Percentiles rank a stretch among this genome's conserved stretches.
Evolutionary conservation across 2,113 vertebrate species (phyloP).

Genomic region (Picathartes gymnocephalus): DNA sequence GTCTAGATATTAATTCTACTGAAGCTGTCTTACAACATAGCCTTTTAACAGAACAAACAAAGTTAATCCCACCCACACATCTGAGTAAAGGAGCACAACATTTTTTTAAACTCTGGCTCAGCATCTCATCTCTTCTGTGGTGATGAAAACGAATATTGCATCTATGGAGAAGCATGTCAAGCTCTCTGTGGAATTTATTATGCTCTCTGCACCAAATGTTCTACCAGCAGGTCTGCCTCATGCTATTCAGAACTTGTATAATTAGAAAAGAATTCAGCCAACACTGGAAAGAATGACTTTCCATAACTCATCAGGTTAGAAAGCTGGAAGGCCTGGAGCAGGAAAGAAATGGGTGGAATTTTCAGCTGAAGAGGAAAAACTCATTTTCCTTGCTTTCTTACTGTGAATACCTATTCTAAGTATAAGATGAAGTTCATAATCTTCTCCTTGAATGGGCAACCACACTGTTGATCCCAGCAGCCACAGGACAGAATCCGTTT

Average conservation of each 20-base stretch:
- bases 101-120: constrained; percentile 18
- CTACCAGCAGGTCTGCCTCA: constrained; percentile 28
- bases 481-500: background rate
- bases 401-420: background rate
- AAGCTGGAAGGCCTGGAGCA: constrained; percentile 21
- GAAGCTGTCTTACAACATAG: background rate
- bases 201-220: constrained; percentile 51
- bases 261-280: constrained; percentile 62
- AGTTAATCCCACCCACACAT: background rate
- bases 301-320: constrained; percentile 58
- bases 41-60: background rate
- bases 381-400: background rate
- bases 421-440: background rate
- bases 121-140: constrained; percentile 14
- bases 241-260: constrained; percentile 52
- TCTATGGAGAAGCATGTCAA: constrained; percentile 38
- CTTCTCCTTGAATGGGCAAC: background rate
- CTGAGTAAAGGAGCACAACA: background rate
- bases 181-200: constrained; percentile 60
- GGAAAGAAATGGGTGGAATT: background rate
- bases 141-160: constrained; percentile 49
- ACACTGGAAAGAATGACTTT: constrained; percentile 17
- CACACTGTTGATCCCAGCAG: background rate
- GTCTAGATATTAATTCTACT: background rate
- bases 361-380: background rate